A percentile compares a stretch with the other conserved stretches of the same genome.
phyloP scores from a whole-genome alignment of 1,140 invertebrate genomes.

The Ctenoplectra terminalis region DNA sequence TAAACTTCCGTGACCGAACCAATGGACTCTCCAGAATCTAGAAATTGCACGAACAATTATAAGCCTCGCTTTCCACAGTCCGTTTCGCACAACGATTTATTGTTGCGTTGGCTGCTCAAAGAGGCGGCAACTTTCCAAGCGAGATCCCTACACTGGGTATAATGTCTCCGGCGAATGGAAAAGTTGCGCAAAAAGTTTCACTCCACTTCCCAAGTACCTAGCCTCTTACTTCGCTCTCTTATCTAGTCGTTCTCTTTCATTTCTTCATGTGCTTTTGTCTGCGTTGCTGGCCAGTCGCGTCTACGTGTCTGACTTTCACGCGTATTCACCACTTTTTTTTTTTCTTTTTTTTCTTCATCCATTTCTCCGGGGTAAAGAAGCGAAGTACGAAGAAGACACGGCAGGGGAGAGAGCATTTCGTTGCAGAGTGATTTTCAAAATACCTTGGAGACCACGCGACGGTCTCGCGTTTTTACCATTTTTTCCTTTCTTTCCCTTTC shows the following conservation, averaged over 20 bases:
- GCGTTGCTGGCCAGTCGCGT: neutral
- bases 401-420: neutral
- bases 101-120: neutral
- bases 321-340: conserved; percentile 29
- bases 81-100: neutral
- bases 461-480: neutral
- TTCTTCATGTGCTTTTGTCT: neutral
- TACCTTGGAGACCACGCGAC: conserved; percentile 33
- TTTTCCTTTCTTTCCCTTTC: neutral
- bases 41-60: conserved; percentile 21
- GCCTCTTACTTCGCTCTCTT: conserved; percentile 40
- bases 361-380: neutral
- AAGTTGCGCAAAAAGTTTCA: conserved; percentile 72
- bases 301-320: conserved; percentile 45
- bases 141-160: conserved; percentile 48
- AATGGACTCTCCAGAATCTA: no score
- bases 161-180: conserved; percentile 69
- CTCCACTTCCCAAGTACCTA: conserved; percentile 61
- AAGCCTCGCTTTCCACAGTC: neutral
- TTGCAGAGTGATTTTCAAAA: conserved; percentile 62
- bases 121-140: conserved; percentile 25
- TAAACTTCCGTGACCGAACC: neutral
- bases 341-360: neutral
- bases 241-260: conserved; percentile 13
- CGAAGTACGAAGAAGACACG: no score